Percentiles rank a stretch among this genome's conserved stretches.
Conservation (phyloP, 2,888 invertebrate genomes). For the Drosophila differens region DNA sequence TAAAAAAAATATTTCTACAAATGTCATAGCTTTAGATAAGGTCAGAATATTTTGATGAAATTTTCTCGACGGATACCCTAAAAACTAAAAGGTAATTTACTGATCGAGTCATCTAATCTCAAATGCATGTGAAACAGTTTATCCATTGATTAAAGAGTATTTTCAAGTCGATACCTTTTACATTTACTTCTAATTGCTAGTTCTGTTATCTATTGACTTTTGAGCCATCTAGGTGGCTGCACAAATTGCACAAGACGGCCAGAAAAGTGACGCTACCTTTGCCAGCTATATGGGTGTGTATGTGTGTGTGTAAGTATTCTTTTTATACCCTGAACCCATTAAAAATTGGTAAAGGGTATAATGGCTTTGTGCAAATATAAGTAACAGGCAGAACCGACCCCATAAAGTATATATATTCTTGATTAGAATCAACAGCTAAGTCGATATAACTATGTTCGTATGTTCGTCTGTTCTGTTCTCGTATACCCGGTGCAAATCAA, state of each 20-base stretch:
- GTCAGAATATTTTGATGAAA: background rate
- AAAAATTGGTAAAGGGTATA: background rate
- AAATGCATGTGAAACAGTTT: background rate
- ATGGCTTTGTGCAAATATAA: background rate
- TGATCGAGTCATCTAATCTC: background rate
- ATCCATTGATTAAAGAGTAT: background rate
- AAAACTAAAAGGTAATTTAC: background rate
- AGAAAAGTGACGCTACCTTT: slow-evolving; percentile 10
- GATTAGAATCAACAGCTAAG: background rate
- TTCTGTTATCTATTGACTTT: slow-evolving; percentile 25
- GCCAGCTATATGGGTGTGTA: background rate
- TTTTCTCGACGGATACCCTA: no score
- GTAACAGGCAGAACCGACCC: background rate
- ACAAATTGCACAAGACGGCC: slow-evolving; percentile 10
- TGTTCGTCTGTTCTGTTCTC: background rate
- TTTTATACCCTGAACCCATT: background rate
- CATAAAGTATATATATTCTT: background rate
- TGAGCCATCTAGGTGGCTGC: slow-evolving; percentile 3
- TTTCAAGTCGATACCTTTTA: background rate
- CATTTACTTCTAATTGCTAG: slow-evolving; percentile 9
- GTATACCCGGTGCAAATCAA: background rate
- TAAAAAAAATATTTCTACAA: background rate
- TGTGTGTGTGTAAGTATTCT: background rate
- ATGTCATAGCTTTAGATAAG: background rate
- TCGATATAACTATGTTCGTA: background rate